Base-by-base conservation (phyloP, 2,113 vertebrate species). In the Sula dactylatra region DNA sequence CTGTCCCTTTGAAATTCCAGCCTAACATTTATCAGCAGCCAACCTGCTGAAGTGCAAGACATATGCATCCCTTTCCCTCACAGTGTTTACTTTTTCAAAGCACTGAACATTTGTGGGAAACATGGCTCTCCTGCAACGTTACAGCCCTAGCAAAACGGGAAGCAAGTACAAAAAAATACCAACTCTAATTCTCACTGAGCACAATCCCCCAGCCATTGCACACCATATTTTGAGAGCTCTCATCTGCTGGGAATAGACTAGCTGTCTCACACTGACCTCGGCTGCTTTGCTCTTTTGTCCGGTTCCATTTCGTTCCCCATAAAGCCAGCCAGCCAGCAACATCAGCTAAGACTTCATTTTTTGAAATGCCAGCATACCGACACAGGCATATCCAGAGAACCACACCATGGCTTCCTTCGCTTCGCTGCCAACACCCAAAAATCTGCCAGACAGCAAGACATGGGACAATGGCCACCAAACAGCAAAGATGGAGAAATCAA, bases 1-100 rank as follows among this genome's bases (percentile, higher is more conserved):
- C 17, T n/a, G 55, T 74, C 76, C 71, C 82, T 92, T 94, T 83
- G 88, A 95, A 93, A 97, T 84, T 71, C 49, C 86, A 90, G 59
- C 77, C 66, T 66, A 70, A 40, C 82, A 61, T 86, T 95, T 80
- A 77, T 71, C 93, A 94, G 59, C 64, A 88, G 54, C 32, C 58
- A 54, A 12, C 79, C 22, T 67, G 67, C 62, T 67, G 61, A 84
- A 83, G 79, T 82, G 22, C 31, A 83, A 92, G 91, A 85, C 91
- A 78, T n/a, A 59, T 24, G 66, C 81, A 91, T 22, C 29, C 62
- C 78, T 89, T 66, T 93, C 45, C 72, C 58, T 49, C 22, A 10
- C 7, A 86, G 90, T 88, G 95, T 93, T 92, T 93, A 82, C 76
- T 90, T 92, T 88, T 52, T 59, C 65, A 47, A 72, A 71, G 45